These are phyloP conservation scores for Drosophila anceps DNA, from an alignment of 2,888 invertebrate species.

Conservation along the genomic window DNA sequence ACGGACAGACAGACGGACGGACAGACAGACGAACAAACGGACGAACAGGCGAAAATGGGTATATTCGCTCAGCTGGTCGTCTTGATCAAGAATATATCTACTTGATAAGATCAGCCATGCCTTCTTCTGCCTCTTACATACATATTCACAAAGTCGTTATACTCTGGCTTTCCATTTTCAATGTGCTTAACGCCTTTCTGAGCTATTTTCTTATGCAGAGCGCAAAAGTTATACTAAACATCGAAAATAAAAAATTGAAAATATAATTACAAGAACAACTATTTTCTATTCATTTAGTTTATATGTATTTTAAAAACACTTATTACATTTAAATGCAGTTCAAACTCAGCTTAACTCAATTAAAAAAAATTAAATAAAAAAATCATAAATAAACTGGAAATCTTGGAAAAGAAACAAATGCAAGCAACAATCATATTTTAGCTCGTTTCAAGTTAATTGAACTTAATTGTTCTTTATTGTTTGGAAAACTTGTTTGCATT, in stretches of 20 bases:
- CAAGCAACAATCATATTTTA: neutral
- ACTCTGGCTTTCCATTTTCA: neutral
- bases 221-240: neutral
- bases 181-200: neutral
- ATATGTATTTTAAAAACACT: neutral
- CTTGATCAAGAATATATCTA: neutral
- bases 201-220: neutral
- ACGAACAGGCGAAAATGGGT: neutral
- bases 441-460: constrained; percentile 2
- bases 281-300: neutral
- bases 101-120: neutral
- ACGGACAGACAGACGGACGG: neutral
- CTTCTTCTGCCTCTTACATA: neutral
- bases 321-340: neutral
- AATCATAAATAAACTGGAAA: constrained; percentile 17
- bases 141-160: neutral
- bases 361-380: neutral
- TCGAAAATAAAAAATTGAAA: neutral
- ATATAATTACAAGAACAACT: neutral
- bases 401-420: neutral
- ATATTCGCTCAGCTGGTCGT: neutral
- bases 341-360: neutral
- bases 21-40: neutral
- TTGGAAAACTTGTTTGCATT: constrained; percentile 29
- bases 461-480: constrained; percentile 26